Evolutionary conservation across 2,888 invertebrate genomes (phyloP), one percentile per base, ranked within the genome.

Genomic region (Lepidochitona cinerea): DNA sequence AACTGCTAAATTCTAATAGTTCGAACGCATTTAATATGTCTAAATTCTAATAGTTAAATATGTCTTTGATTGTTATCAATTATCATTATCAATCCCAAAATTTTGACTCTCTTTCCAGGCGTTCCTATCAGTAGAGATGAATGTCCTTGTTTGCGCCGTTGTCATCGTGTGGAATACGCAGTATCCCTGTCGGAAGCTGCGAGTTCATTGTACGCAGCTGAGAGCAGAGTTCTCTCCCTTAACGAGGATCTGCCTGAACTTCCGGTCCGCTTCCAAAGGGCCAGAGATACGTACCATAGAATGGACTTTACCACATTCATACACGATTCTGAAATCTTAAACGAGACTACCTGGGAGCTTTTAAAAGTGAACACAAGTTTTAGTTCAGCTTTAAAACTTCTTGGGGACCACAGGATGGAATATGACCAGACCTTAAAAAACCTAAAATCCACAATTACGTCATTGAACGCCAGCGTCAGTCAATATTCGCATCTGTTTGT

Each of bases 171-270:
- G 9, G 66, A 66, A 7, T 66, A 66, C 37, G 66, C 18, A 32
- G 37, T 66, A 5, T 35, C 66, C 7, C 3, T 66, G 35, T 66
- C 66, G 14, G 66, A 66, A 26, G 66, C 66, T 18, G 35, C 66
- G 23, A 66, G 35, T n/a, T 66, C 66, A 18, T 18, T 66, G 29
- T 66, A 66, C 37, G 66, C 66, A 3, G 66, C 66, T 1, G 66
- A 66, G 37, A 66, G 66, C n/a, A 12, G 66, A 26, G 37, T 66
- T 3, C 37, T 35, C 3, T 35, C 66, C 4, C 35, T 66, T 1
- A 66, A 66, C 37, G 66, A 37, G 26, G 66, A 66, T n/a, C 26
- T 66, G n/a, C 37, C 35, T 1, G 66, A 66, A 66, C 37, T 66
- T 35, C 37, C 35, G 4, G 37, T 26, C 5, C 35, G 37, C n/a